Conservation (phyloP, 2,888 invertebrate species). For the Choreutis nemorana region DNA sequence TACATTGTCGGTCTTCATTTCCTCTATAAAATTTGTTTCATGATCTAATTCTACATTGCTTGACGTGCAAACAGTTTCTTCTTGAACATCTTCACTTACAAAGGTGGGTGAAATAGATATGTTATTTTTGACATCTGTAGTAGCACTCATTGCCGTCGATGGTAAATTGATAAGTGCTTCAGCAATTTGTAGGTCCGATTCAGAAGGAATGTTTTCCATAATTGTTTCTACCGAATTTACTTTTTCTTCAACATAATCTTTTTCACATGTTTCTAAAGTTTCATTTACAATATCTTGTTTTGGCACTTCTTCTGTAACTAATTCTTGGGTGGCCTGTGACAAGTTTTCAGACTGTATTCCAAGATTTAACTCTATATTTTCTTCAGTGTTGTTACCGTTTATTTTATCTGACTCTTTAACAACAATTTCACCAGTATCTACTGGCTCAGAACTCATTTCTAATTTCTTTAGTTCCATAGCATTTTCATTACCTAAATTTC, state of each 20-base stretch:
- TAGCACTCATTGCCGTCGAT: conserved; percentile 42
- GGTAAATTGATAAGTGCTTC: conserved; percentile 56
- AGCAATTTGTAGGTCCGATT: conserved; percentile 58
- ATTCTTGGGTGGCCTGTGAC: no score
- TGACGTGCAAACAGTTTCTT: not conserved
- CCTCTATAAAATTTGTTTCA: not conserved
- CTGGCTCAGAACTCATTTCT: no score
- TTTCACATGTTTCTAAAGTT: not conserved
- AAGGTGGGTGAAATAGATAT: no score
- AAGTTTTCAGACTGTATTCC: no score
- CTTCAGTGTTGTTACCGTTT: conserved; percentile 3
- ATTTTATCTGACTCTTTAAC: no score
- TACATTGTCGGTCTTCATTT: not conserved
- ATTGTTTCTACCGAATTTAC: not conserved
- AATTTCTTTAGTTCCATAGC: not conserved
- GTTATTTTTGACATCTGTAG: conserved; percentile 42
- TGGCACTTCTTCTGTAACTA: not conserved
- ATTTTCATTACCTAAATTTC: conserved; percentile 11
- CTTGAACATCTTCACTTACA: conserved; percentile 20
- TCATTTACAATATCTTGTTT: not conserved
- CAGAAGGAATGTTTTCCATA: conserved; percentile 36
- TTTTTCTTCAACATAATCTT: not conserved
- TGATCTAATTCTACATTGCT: not conserved
- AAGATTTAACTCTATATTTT: conserved; percentile 10
- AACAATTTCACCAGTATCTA: no score